Percentiles rank a stretch among this genome's conserved stretches.
These are phyloP conservation scores for Callinectes sapidus DNA, from an alignment of 2,888 invertebrate genomes.

Conservation along the genomic window DNA sequence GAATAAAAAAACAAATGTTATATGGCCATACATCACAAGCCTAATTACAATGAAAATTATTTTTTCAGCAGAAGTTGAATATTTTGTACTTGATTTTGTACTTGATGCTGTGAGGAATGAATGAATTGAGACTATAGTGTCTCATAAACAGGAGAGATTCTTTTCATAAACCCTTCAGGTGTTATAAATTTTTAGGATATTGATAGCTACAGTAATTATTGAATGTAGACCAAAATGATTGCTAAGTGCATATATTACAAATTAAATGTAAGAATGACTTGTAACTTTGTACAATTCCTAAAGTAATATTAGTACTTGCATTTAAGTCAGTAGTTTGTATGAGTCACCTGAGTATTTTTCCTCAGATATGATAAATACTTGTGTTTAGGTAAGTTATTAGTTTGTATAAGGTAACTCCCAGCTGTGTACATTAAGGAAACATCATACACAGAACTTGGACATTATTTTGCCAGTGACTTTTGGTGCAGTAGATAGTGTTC, in stretches of 20 bases:
- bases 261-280: neutral
- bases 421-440: neutral
- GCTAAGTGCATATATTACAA: neutral
- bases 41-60: neutral
- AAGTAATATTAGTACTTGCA: constrained; percentile 9
- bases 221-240: neutral
- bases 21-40: neutral
- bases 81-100: constrained; percentile 18
- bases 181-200: neutral
- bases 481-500: neutral
- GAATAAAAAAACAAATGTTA: neutral
- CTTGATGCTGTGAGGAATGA: constrained; percentile 1
- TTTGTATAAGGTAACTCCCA: neutral
- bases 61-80: constrained; percentile 7
- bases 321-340: constrained; percentile 3
- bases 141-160: constrained; percentile 18
- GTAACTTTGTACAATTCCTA: constrained; percentile 17
- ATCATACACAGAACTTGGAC: neutral
- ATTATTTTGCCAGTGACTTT: neutral
- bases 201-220: neutral
- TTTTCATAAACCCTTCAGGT: constrained; percentile 1
- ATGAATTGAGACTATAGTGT: constrained; percentile 14
- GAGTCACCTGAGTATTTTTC: neutral
- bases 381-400: neutral
- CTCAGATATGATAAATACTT: neutral